phyloP scores from a whole-genome alignment of 2,797 vertebrate species.

The Lemur catta region DNA sequence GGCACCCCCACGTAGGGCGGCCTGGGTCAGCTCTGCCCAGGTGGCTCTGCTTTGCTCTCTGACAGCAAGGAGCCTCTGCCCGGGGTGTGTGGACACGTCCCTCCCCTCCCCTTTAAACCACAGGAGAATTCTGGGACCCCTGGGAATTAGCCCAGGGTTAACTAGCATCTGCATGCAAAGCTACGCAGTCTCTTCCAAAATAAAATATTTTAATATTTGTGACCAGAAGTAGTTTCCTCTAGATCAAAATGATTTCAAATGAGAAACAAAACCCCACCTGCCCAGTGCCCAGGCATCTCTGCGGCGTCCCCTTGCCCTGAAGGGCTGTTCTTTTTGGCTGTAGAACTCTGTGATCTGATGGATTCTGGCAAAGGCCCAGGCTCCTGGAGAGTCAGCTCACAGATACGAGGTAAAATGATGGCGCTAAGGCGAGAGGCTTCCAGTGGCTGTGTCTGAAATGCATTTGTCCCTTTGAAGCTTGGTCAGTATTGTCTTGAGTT shows the following conservation, averaged over 20 bases:
- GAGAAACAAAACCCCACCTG: not conserved
- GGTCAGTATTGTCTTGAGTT: not conserved
- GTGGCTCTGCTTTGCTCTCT: not conserved
- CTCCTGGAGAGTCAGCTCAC: constrained; percentile 83
- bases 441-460: fast-evolving
- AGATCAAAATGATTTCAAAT: not conserved
- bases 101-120: fast-evolving
- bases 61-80: not conserved
- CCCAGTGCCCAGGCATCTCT: too few species aligned
- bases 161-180: not conserved
- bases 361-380: constrained; percentile 66
- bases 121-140: not conserved
- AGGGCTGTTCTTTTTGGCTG: not conserved
- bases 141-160: not conserved
- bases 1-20: fast-evolving
- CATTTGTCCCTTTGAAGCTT: not conserved
- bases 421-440: not conserved
- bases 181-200: not conserved
- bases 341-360: constrained; percentile 75
- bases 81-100: fast-evolving
- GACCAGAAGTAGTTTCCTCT: not conserved
- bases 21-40: not conserved
- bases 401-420: constrained; percentile 86
- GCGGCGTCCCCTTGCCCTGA: not conserved
- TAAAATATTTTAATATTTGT: not conserved